Conservation (phyloP, 2,113 vertebrate species). For the Antechinus stuartii region DNA sequence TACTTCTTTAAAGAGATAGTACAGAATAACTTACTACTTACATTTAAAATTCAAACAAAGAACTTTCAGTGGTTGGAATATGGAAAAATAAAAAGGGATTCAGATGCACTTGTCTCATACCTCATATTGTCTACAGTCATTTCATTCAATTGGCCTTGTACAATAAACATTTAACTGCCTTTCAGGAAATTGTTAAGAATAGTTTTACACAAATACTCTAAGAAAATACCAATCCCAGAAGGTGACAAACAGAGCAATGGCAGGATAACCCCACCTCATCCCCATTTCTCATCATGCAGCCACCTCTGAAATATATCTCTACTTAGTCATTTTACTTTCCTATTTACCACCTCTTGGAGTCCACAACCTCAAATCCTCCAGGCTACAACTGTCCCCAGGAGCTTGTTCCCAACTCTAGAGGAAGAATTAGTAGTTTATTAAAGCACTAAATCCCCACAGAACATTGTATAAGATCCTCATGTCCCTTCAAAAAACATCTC, state of each 20-base stretch:
- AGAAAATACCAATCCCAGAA: neutral
- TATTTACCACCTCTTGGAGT: neutral
- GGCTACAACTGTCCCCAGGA: neutral
- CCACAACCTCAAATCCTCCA: neutral
- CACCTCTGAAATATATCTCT: neutral
- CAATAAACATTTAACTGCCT: constrained; percentile 53
- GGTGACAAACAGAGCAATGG: neutral
- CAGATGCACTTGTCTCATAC: neutral
- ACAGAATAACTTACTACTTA: neutral
- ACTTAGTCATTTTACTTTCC: neutral
- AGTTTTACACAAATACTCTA: neutral
- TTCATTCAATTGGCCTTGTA: constrained; percentile 40
- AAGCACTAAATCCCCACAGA: neutral
- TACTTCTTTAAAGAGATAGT: no score
- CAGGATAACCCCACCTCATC: neutral
- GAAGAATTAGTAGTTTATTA: neutral
- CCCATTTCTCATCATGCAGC: neutral
- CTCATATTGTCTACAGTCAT: neutral
- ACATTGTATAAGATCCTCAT: neutral
- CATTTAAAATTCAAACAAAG: neutral
- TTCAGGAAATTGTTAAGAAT: constrained; percentile 44
- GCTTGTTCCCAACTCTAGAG: neutral
- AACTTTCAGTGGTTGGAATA: neutral
- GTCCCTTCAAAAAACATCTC: neutral
- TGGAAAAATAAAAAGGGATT: neutral